Evolutionary conservation across 2,797 vertebrate genomes (phyloP).

Genomic region (Acrossocheilus fasciatus): DNA sequence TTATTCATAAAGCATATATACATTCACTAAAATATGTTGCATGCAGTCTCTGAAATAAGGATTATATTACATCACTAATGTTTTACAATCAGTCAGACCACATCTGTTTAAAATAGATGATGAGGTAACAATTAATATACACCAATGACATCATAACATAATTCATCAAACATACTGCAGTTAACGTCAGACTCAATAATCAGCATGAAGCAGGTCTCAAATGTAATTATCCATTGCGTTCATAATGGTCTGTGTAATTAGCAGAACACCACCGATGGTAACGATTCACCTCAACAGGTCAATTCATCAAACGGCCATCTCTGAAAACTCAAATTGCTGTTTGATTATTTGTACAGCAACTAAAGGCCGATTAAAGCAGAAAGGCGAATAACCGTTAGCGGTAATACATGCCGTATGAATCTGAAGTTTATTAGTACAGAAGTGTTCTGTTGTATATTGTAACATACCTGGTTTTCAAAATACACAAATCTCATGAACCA

Average conservation of each 20-base stretch:
- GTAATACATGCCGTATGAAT: neutral
- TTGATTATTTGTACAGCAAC: slow-evolving; percentile 61
- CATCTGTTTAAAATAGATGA: slow-evolving; percentile 19
- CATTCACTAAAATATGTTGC: neutral
- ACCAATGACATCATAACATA: slow-evolving; percentile 36
- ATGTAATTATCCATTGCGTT: slow-evolving; percentile 65
- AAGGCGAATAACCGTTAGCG: slow-evolving; percentile 29
- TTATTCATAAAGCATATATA: neutral
- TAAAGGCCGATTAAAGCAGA: slow-evolving; percentile 16
- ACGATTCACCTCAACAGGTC: slow-evolving; percentile 71
- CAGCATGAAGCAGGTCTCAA: slow-evolving; percentile 66
- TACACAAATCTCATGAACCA: slow-evolving; percentile 9
- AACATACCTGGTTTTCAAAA: neutral
- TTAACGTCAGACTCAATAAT: slow-evolving; percentile 53
- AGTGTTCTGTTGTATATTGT: slow-evolving; percentile 48
- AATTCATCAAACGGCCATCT: slow-evolving; percentile 72
- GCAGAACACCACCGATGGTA: slow-evolving; percentile 67
- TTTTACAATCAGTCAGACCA: slow-evolving; percentile 4
- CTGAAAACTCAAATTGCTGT: slow-evolving; percentile 64
- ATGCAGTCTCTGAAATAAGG: neutral
- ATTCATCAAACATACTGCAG: slow-evolving; percentile 67
- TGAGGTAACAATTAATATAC: slow-evolving; percentile 14
- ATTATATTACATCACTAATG: slow-evolving; percentile 2
- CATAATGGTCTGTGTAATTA: slow-evolving; percentile 66
- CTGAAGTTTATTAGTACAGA: slow-evolving; percentile 8